Conservation (phyloP, 2,797 vertebrate genomes). For the Anas flavirostris region DNA sequence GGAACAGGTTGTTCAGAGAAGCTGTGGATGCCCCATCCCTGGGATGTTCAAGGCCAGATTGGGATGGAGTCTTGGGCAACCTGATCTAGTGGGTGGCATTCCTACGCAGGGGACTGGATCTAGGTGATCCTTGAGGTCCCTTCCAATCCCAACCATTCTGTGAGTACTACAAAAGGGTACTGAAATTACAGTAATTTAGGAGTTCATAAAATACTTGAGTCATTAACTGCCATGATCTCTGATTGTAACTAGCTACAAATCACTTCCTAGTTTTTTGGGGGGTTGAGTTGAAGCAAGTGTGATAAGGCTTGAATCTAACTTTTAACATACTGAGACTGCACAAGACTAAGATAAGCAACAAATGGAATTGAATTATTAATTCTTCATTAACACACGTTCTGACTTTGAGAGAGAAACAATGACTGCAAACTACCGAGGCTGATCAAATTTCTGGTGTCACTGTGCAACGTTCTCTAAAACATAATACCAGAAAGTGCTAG, state of each 20-base stretch:
- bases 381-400: background rate
- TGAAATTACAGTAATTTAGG: background rate
- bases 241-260: background rate
- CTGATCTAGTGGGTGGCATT: too few relatives aligned
- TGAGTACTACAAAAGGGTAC: background rate
- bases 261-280: background rate
- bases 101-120: too few relatives aligned
- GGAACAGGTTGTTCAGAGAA: too few relatives aligned
- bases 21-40: too few relatives aligned
- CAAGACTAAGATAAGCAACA: background rate
- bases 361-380: background rate
- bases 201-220: background rate
- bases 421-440: background rate
- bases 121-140: too few relatives aligned
- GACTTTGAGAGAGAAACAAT: background rate
- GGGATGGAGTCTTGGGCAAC: too few relatives aligned
- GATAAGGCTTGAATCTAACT: background rate
- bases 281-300: background rate
- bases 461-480: background rate
- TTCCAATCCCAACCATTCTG: too few relatives aligned
- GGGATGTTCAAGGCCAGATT: too few relatives aligned
- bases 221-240: background rate
- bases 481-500: background rate
- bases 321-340: background rate
- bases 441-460: background rate